These are phyloP conservation scores for Ditula angustiorana DNA, from an alignment of 2,888 invertebrate genomes.

Conservation along the genomic window DNA sequence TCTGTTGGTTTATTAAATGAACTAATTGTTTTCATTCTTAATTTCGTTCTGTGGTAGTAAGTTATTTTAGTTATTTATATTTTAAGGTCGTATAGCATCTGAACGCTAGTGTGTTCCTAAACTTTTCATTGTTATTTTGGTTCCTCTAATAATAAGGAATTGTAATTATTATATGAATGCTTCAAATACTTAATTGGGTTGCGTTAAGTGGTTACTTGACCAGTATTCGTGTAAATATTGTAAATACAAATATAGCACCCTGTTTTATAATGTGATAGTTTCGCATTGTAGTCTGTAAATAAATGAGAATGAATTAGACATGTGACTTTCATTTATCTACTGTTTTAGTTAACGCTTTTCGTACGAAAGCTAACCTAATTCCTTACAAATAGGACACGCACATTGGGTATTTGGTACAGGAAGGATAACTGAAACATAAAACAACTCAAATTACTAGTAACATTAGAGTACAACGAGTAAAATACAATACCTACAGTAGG, in stretches of 20 bases:
- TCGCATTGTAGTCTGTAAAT: conserved; percentile 82
- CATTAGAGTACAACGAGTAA: too few species aligned
- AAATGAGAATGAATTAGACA: conserved; percentile 78
- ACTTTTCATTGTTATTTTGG: conserved; percentile 60
- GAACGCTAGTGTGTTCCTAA: conserved; percentile 60
- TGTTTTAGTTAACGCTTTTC: background rate
- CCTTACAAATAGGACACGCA: too few species aligned
- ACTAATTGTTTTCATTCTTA: conserved; percentile 57
- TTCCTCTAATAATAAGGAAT: conserved; percentile 50
- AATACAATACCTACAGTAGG: too few species aligned
- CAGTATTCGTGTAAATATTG: conserved; percentile 81
- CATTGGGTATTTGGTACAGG: too few species aligned
- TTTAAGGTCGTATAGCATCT: conserved; percentile 47
- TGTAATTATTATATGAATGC: conserved; percentile 32
- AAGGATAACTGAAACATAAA: too few species aligned
- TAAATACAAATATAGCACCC: conserved; percentile 66
- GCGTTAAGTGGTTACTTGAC: conserved; percentile 20
- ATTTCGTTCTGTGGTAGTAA: conserved; percentile 52
- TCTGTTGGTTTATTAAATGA: conserved; percentile 57
- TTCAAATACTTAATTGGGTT: conserved; percentile 23
- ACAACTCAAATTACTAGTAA: too few species aligned
- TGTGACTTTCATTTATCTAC: conserved; percentile 47
- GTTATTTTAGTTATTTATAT: conserved; percentile 60
- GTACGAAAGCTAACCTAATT: too few species aligned
- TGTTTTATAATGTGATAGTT: conserved; percentile 82